Evolutionary conservation across 2,113 vertebrate genomes (phyloP), one percentile per base, ranked within the genome.

Genomic region (Glareola pratincola): DNA sequence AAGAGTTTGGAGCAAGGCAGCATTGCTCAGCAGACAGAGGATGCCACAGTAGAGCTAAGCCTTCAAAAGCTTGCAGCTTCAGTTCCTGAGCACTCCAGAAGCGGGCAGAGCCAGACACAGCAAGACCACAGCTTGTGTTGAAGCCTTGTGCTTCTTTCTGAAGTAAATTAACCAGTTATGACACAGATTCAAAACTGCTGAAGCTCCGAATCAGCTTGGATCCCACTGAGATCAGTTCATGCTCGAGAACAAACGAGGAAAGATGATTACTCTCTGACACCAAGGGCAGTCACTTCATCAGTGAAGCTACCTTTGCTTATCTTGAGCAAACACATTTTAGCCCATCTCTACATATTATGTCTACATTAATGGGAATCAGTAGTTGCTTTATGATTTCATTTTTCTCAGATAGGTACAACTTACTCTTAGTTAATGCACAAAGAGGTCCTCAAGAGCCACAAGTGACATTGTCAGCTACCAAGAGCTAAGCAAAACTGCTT

Each of bases 201-300:
- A 21, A 63, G 79, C 53, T 79, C 79, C 62, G 18, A 18, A 34
- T 39, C 43, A 20, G 19, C 6, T 11, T n/a, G 62, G 68, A 41
- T 5, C 81, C n/a, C 47, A 1, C 1, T 2, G 48, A 48, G 63
- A 64, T 34, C 59, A 41, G 15, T 0, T 48, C 18, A 1, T 4
- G 19, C 11, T 53, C 6, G 11, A 30, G 18, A 76, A n/a, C 0
- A 1, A 57, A 8, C 24, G 5, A 12, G 39, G 53, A n/a, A 50
- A 27, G 37, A 26, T 54, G 41, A 17, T 5, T 45, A 14, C 37
- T n/a, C 2, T 48, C 5, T 9, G 12, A 27, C 13, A 29, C 14
- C 41, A 11, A 9, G 2, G 48, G 77, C 85, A 85, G 64, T 11
- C 9, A 11, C 47, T 69, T 17, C 32, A 45, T 22, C 77, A 7